These are phyloP conservation scores for Lindbergichthys nudifrons DNA, from an alignment of 2,797 vertebrate species.

Conservation along the genomic window DNA sequence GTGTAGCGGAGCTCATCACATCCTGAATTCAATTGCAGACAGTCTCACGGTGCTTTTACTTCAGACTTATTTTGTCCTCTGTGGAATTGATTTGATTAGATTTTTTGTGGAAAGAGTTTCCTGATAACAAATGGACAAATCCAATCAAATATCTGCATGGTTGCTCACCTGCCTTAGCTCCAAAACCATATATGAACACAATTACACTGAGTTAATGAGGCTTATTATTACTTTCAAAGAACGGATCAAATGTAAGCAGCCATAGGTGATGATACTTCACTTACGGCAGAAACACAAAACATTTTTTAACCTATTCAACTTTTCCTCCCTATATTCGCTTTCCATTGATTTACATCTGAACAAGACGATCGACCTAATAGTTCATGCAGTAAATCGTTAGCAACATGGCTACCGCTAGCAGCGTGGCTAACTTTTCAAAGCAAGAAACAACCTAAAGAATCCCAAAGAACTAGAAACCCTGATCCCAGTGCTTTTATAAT, in stretches of 20 bases:
- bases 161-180: constrained; percentile 20
- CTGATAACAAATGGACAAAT: constrained; percentile 10
- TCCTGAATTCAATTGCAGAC: constrained; percentile 30
- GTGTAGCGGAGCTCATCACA: constrained; percentile 43
- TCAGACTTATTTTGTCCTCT: constrained; percentile 19
- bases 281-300: no score
- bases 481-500: no score
- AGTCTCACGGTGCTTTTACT: constrained; percentile 32
- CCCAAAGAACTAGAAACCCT: no score
- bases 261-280: no score
- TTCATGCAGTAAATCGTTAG: no score
- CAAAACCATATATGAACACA: constrained; percentile 39
- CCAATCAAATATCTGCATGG: constrained; percentile 1
- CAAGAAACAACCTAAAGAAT: no score
- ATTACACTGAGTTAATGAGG: constrained; percentile 39
- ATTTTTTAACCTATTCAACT: no score
- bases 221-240: constrained; percentile 42
- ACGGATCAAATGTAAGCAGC: constrained; percentile 33
- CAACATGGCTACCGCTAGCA: no score
- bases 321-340: no score
- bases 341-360: no score
- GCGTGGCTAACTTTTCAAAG: no score
- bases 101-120: constrained; percentile 2
- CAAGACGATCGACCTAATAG: no score
- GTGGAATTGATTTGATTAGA: constrained; percentile 34